Conservation (phyloP, 2,797 vertebrate species). For the Pyrocephalus nanus region DNA sequence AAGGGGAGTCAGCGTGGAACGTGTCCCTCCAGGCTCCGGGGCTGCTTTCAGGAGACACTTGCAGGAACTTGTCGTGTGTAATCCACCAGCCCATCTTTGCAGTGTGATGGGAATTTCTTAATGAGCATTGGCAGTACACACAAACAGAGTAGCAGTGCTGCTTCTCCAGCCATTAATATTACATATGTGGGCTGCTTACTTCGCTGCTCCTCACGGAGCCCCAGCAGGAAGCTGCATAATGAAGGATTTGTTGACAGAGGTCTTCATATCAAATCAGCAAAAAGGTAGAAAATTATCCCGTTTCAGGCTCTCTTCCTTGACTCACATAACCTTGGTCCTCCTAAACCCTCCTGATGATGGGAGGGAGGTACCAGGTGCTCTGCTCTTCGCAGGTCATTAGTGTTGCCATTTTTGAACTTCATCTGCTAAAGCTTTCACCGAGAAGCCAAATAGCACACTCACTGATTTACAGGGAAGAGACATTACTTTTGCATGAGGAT, state of each 20-base stretch:
- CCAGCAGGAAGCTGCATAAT: slow-evolving; percentile 20
- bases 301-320: background rate
- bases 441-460: background rate
- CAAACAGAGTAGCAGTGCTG: background rate
- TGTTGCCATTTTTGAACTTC: background rate
- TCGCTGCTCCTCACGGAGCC: background rate
- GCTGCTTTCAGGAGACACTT: background rate
- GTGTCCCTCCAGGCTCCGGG: background rate
- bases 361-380: background rate
- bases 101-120: background rate
- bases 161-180: slow-evolving; percentile 52
- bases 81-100: background rate
- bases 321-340: background rate
- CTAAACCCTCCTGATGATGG: background rate
- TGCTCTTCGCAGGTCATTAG: background rate
- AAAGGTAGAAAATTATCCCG: background rate
- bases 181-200: background rate
- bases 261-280: slow-evolving; percentile 6
- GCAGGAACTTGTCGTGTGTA: background rate
- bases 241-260: slow-evolving; percentile 45
- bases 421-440: background rate
- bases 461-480: background rate
- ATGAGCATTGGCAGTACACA: slow-evolving; percentile 11
- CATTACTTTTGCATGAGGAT: background rate
- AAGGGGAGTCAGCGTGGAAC: rapidly evolving